A percentile compares a stretch with the other conserved stretches of the same genome.
phyloP scores from a whole-genome alignment of 2,797 vertebrate genomes.

The Cygnus olor region DNA sequence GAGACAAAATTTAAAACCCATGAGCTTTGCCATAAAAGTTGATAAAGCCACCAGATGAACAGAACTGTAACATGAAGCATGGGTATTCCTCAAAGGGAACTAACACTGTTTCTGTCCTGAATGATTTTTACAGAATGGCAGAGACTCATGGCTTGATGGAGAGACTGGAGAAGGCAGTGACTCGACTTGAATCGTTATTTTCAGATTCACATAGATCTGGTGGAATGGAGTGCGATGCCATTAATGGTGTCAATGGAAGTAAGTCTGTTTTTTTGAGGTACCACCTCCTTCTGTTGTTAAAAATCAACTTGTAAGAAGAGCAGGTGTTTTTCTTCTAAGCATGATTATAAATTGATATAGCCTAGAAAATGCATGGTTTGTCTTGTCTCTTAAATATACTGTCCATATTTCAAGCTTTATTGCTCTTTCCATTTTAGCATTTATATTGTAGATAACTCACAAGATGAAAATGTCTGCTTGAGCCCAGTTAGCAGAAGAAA shows the following conservation, averaged over 20 bases:
- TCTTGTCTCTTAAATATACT: neutral
- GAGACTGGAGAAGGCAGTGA: constrained; percentile 90
- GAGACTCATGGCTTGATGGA: constrained; percentile 87
- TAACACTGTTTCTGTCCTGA: neutral
- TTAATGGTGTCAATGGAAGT: constrained; percentile 89
- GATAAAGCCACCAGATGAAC: neutral
- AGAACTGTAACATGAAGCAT: neutral
- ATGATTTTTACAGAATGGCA: constrained; percentile 77
- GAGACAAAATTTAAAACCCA: neutral
- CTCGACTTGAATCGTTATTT: constrained; percentile 88
- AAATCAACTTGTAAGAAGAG: neutral
- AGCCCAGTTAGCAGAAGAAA: constrained; percentile 39
- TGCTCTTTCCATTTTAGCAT: neutral
- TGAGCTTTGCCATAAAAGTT: neutral
- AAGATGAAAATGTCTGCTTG: constrained; percentile 1
- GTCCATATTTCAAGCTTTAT: neutral
- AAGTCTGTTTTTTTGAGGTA: neutral
- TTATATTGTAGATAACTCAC: neutral
- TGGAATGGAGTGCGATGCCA: constrained; percentile 79
- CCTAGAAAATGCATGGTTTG: neutral
- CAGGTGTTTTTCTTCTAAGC: neutral
- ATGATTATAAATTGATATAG: neutral
- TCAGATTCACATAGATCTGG: constrained; percentile 72
- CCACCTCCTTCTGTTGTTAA: neutral
- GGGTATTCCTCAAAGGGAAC: neutral